phyloP scores from a whole-genome alignment of 2,797 vertebrate species.

The Myripristis jacobus region DNA sequence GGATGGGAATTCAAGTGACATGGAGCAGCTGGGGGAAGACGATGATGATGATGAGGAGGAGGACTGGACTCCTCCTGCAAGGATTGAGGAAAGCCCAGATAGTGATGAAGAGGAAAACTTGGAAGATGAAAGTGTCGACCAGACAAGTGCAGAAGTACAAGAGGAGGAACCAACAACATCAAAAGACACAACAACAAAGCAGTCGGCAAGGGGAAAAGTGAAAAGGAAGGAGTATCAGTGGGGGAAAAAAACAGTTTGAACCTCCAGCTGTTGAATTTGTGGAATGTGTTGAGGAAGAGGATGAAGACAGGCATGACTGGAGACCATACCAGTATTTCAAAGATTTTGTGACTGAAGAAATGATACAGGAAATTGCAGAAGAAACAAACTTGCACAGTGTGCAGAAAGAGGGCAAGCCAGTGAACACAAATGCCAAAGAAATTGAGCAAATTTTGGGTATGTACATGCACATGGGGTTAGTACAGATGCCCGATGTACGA shows the following conservation, averaged over 20 bases:
- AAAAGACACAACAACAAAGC: too few relatives aligned
- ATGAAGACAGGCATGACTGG: not conserved
- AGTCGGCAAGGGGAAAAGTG: too few relatives aligned
- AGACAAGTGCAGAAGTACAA: too few relatives aligned
- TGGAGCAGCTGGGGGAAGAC: too few relatives aligned
- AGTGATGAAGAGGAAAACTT: too few relatives aligned
- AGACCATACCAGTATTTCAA: slow-evolving; percentile 24
- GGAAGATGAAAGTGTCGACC: too few relatives aligned
- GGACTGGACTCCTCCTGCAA: too few relatives aligned
- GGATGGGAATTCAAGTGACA: too few relatives aligned
- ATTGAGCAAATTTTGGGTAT: slow-evolving; percentile 27
- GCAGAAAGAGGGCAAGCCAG: slow-evolving; percentile 35
- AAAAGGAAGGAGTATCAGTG: not conserved
- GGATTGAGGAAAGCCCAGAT: too few relatives aligned
- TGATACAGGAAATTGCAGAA: slow-evolving; percentile 35
- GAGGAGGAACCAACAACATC: too few relatives aligned
- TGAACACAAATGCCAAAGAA: slow-evolving; percentile 35
- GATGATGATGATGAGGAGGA: too few relatives aligned
- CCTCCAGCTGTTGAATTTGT: slow-evolving; percentile 2
- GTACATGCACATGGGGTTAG: slow-evolving; percentile 3
- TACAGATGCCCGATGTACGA: slow-evolving; percentile 27
- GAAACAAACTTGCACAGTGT: slow-evolving; percentile 51
- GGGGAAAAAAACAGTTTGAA: slow-evolving; percentile 2
- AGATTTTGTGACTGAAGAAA: slow-evolving; percentile 8
- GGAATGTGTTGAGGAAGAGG: slow-evolving; percentile 8